Evolutionary conservation across 2,113 vertebrate species (phyloP).

Genomic region (Empidonax traillii): DNA sequence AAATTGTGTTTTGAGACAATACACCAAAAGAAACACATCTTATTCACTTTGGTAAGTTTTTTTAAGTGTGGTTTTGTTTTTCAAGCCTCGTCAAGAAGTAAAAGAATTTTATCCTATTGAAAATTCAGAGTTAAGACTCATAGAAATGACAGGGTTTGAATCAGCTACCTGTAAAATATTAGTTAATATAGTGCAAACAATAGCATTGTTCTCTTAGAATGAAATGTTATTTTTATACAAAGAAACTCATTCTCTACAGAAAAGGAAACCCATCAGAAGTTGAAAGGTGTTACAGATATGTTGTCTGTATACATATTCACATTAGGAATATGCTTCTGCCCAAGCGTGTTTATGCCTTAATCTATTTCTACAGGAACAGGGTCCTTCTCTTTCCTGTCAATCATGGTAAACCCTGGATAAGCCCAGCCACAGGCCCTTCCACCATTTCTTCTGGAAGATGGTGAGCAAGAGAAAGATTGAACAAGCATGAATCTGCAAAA

Average conservation of each 20-base stretch:
- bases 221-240: background rate
- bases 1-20: background rate
- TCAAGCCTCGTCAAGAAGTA: background rate
- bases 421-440: background rate
- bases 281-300: background rate
- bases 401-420: background rate
- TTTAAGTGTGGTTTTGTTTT: background rate
- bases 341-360: background rate
- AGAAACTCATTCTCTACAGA: background rate
- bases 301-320: background rate
- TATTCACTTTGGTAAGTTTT: background rate
- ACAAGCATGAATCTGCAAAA: background rate
- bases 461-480: background rate
- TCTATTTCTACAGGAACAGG: background rate
- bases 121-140: background rate
- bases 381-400: fast-evolving
- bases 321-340: background rate
- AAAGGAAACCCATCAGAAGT: background rate
- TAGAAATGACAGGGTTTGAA: background rate
- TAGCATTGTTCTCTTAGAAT: background rate
- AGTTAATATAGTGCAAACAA: background rate
- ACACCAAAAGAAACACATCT: background rate
- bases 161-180: background rate
- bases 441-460: background rate
- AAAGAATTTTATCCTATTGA: background rate